Base-by-base conservation (phyloP, 2,888 invertebrate species). In the Melikaiella ostensackeni region DNA sequence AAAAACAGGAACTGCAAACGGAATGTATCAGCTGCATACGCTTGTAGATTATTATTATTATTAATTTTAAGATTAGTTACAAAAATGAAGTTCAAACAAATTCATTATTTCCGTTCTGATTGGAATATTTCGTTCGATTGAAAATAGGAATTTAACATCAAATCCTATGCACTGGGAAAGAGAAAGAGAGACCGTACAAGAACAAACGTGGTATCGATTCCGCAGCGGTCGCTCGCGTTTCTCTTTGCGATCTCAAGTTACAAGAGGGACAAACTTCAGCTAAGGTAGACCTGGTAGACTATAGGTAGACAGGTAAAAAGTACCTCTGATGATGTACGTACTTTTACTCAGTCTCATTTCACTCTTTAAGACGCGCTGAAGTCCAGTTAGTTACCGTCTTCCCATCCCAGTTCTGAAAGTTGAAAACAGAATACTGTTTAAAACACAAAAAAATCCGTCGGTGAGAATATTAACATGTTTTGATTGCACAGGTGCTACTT, bases 151-250 rank as follows among this genome's bases (percentile, higher is more conserved):
- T 55, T 55, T 27, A 0, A 59, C 6, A 21, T 38, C 1, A 62
- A 63, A 21, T 63, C 35, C 21, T n/a, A 35, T n/a, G 33, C 13
- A 63, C 11, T n/a, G 75, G 76, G 62, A 74, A 75, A 57, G 78
- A 82, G 80, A 78, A 80, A 81, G 82, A 84, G 88, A 89, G 85
- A 84, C 90, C 90, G 81, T 90, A 90, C 86, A 90, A 90, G 87
- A 89, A 88, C 88, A 86, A 76, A 83, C 81, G 80, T 80, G 84
- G 84, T 89, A 90, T 90, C 90, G 90, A 90, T 90, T 90, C 84
- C 87, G 80, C 77, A 66, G 64, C 75, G 82, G 82, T 81, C 82
- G 85, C 83, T 86, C 82, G 83, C 86, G 83, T 88, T 88, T 89
- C 88, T 88, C 86, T 84, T 84, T 77, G 78, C 83, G 84, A 84